Evolutionary conservation across 2,888 invertebrate genomes (phyloP).

Genomic region (Pheosia tremula): DNA sequence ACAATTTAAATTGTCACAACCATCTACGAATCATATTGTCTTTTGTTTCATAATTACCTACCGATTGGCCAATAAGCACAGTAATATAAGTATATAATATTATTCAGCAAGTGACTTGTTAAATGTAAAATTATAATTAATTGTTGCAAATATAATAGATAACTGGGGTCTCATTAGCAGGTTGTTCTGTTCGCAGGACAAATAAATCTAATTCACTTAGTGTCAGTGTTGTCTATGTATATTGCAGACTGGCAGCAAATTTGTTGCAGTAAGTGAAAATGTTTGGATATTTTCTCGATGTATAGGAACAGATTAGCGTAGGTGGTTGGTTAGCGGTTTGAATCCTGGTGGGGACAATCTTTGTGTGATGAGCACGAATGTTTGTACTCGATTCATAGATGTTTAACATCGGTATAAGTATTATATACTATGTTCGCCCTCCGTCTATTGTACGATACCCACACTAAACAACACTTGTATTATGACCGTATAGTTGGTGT

Average conservation of each 20-base stretch:
- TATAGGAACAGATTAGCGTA: no score
- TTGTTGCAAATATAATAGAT: slow-evolving; percentile 41
- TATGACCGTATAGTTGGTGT: no score
- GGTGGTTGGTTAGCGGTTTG: no score
- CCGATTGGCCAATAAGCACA: slow-evolving; percentile 2
- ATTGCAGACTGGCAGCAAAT: slow-evolving; percentile 21
- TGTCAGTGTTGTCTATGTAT: slow-evolving; percentile 18
- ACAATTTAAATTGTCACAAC: not conserved
- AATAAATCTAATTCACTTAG: slow-evolving; percentile 39
- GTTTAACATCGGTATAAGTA: no score
- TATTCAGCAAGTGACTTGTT: slow-evolving; percentile 19
- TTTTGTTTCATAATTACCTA: slow-evolving; percentile 25
- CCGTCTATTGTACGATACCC: no score
- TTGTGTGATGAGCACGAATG: no score
- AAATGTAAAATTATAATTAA: slow-evolving; percentile 43
- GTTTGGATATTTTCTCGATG: not conserved
- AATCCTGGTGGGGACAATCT: no score
- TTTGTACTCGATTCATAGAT: no score
- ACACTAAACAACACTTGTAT: no score
- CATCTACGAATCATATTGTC: not conserved
- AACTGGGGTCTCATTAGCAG: slow-evolving; percentile 44
- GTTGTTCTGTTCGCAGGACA: slow-evolving; percentile 33
- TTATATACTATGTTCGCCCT: no score
- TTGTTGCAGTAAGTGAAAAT: not conserved
- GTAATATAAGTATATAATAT: slow-evolving; percentile 28